These are phyloP conservation scores for Desmodus rotundus DNA, from an alignment of 2,113 vertebrate genomes.

Conservation along the genomic window DNA sequence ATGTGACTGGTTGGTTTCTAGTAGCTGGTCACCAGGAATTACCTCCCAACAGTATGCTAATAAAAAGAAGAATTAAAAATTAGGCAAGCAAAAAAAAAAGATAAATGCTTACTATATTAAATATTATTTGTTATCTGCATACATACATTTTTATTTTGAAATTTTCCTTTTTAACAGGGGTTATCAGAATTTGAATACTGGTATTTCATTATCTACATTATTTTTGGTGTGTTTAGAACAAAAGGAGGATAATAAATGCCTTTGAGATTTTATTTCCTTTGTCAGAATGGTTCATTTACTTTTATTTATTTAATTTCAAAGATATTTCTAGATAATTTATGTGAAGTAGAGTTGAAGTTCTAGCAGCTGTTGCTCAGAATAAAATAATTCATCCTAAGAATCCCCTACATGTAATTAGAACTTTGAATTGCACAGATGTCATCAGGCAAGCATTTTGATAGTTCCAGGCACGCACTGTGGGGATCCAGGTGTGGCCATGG, in stretches of 20 bases:
- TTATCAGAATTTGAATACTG: neutral
- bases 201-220: neutral
- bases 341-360: constrained; percentile 55
- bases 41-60: neutral
- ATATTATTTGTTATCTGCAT: neutral
- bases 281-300: constrained; percentile 61
- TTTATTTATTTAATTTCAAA: constrained; percentile 66
- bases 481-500: constrained; percentile 47
- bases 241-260: constrained; percentile 25
- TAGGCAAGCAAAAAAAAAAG: neutral
- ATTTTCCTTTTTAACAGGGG: neutral
- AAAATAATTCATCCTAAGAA: constrained; percentile 66
- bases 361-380: constrained; percentile 52
- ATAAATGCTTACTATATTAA: neutral
- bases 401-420: constrained; percentile 50
- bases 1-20: neutral
- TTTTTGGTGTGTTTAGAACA: constrained; percentile 4
- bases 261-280: constrained; percentile 26
- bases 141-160: neutral
- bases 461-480: constrained; percentile 25
- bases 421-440: constrained; percentile 57
- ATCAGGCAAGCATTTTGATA: constrained; percentile 42
- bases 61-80: neutral
- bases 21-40: neutral
- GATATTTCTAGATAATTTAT: constrained; percentile 61